These are phyloP conservation scores for Drosophila suzukii DNA, from an alignment of 1,140 invertebrate species.

Conservation along the genomic window DNA sequence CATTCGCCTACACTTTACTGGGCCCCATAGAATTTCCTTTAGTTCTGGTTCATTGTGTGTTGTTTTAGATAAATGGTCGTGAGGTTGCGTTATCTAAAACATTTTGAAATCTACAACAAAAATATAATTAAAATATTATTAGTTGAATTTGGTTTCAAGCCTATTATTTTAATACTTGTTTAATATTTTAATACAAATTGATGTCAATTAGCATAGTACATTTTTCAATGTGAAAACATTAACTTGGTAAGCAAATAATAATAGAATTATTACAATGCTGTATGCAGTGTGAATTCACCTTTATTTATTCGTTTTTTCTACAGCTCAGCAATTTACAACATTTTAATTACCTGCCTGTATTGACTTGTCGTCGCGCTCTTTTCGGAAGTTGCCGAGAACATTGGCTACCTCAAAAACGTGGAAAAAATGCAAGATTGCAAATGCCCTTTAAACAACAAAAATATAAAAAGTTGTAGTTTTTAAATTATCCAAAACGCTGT, in stretches of 20 bases:
- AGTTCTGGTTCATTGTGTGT: neutral
- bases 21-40: neutral
- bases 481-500: neutral
- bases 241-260: constrained; percentile 5
- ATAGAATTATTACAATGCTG: constrained; percentile 25
- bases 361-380: constrained; percentile 1
- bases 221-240: neutral
- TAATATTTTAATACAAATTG: neutral
- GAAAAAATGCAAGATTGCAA: neutral
- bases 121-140: too few species aligned
- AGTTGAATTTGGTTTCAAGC: neutral
- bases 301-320: neutral
- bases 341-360: constrained; percentile 5
- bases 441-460: neutral
- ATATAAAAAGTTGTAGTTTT: too few species aligned
- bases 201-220: neutral
- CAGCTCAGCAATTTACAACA: constrained; percentile 1
- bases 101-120: too few species aligned
- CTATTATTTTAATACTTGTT: neutral
- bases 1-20: too few species aligned
- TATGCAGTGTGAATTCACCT: neutral
- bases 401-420: neutral
- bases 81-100: too few species aligned
- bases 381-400: neutral
- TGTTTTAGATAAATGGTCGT: too few species aligned